phyloP scores from a whole-genome alignment of 2,888 invertebrate genomes.

The Eilema depressum region DNA sequence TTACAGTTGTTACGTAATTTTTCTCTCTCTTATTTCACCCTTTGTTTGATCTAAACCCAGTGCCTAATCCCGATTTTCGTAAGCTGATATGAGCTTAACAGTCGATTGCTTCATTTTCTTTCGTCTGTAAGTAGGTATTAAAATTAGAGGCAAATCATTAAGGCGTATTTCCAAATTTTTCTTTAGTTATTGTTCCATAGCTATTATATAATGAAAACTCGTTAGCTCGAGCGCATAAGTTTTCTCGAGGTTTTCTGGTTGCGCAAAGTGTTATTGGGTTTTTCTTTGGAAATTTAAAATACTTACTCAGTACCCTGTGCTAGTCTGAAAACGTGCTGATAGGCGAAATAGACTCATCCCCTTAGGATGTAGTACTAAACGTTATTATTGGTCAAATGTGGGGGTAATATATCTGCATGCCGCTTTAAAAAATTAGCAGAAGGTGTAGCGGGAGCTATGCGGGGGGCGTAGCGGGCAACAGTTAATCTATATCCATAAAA shows the following conservation, averaged over 20 bases:
- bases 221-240: neutral
- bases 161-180: neutral
- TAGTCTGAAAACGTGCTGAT: neutral
- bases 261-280: neutral
- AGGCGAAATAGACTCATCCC: neutral
- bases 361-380: neutral
- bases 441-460: too few relatives aligned
- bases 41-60: slow-evolving; percentile 11
- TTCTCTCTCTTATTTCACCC: slow-evolving; percentile 5
- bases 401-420: neutral
- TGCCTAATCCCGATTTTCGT: slow-evolving; percentile 4
- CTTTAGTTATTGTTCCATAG: neutral
- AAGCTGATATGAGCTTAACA: slow-evolving; percentile 10
- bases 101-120: slow-evolving; percentile 20
- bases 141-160: neutral
- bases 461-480: too few relatives aligned
- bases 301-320: neutral
- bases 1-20: slow-evolving; percentile 5
- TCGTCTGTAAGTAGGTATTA: neutral
- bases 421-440: neutral
- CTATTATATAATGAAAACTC: too few relatives aligned
- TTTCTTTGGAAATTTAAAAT: neutral
- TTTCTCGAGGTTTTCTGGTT: neutral
- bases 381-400: too few relatives aligned
- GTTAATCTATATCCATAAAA: too few relatives aligned